Base-by-base conservation (phyloP, 1,140 invertebrate genomes). In the Sitobion miscanthi region DNA sequence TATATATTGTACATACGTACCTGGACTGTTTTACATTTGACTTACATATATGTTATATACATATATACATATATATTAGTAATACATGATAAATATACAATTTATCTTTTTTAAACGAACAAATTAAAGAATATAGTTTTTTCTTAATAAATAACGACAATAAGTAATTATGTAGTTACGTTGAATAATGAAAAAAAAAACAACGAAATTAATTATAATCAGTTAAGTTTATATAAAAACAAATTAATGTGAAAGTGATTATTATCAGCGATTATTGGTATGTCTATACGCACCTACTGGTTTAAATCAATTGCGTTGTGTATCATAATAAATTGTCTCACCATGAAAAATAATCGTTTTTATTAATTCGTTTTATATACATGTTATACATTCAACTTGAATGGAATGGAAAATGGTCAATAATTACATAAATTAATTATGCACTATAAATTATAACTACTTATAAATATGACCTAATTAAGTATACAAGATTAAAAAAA, bases 381-480 rank as follows among this genome's bases (percentile, higher is more conserved):
- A 20, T n/a, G 62, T 17, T 77, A 21, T 77, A n/a, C n/a, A n/a
- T 77, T 69, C 14, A 69, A 17, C 62, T 4, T 69, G 62, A n/a
- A 69, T n/a, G 14, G 5, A n/a, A n/a, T 35, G 62, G 14, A 77
- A 77, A 77, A 77, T n/a, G 14, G 30, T 77, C 30, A 77, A 17
- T n/a, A 77, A 77, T 77, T 77, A n/a, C 11, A n/a, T 77, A 77
- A 77, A 77, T 77, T n/a, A 77, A 77, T n/a, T 77, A 2, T n/a
- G 5, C 30, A 0, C 30, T n/a, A n/a, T 77, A 77, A 77, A 77
- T n/a, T 77, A n/a, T 77, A 17, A 77, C 14, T 17, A 69, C 30
- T n/a, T 77, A 77, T 69, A 62, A 62, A 69, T n/a, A 69, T 77
- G 62, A 77, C 62, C 62, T n/a, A 77, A 77, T 77, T 77, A 77